phyloP scores from a whole-genome alignment of 1,140 invertebrate genomes.

The Zaprionus vittiger region DNA sequence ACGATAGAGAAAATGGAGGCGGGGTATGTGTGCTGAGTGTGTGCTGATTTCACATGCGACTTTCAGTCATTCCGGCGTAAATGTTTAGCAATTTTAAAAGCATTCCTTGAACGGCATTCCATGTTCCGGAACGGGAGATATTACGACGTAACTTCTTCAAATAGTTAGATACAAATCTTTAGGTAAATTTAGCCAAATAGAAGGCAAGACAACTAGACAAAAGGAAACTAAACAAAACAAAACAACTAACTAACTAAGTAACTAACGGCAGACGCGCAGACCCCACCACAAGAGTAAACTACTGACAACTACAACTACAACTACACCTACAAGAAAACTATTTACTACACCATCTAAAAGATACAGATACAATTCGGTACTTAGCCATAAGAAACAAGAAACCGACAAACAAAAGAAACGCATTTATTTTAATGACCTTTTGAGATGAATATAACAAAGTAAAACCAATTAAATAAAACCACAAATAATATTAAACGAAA shows the following conservation, averaged over 20 bases:
- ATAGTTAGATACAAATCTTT: conserved; percentile 59
- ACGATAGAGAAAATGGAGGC: neutral
- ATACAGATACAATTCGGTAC: conserved; percentile 56
- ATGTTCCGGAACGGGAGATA: conserved; percentile 18
- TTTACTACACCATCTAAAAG: conserved; percentile 53
- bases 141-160: conserved; percentile 26
- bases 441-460: conserved; percentile 54
- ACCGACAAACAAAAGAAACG: conserved; percentile 75
- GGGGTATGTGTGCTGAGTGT: conserved; percentile 19
- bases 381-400: conserved; percentile 42
- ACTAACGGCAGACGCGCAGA: conserved; percentile 25
- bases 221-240: conserved; percentile 16
- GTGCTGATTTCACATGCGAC: conserved; percentile 61
- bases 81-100: conserved; percentile 49
- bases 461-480: conserved; percentile 31
- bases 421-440: conserved; percentile 82
- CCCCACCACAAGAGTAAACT: conserved; percentile 54
- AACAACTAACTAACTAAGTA: conserved; percentile 29
- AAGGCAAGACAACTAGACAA: conserved; percentile 42
- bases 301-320: conserved; percentile 47
- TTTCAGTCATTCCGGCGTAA: conserved; percentile 61
- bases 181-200: conserved; percentile 43
- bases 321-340: conserved; percentile 59
- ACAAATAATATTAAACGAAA: conserved; percentile 5
- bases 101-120: conserved; percentile 34